A percentile compares a stretch with the other conserved stretches of the same genome.
phyloP scores from a whole-genome alignment of 2,888 invertebrate species.

The Folsomia candida region DNA sequence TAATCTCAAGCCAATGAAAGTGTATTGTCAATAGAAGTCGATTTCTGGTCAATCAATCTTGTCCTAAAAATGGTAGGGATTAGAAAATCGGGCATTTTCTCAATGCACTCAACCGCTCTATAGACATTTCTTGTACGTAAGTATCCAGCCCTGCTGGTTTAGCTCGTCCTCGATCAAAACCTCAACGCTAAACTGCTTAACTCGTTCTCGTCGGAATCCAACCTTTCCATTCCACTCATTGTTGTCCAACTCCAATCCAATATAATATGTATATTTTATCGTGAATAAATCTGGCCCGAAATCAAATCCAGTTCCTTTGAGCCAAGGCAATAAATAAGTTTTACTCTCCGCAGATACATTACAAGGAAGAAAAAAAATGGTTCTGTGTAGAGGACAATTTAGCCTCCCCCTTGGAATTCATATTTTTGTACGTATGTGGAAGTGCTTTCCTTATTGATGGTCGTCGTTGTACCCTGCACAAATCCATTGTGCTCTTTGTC shows the following conservation, averaged over 20 bases:
- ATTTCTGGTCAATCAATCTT: constrained; percentile 44
- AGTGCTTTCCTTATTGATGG: constrained; percentile 9
- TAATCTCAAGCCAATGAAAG: constrained; percentile 7
- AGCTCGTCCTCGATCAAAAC: constrained; percentile 8
- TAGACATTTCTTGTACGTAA: too few species aligned
- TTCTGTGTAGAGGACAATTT: constrained; percentile 9
- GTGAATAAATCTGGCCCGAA: constrained; percentile 10
- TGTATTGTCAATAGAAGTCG: constrained; percentile 39
- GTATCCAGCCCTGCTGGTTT: too few species aligned
- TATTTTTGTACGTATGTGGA: not conserved
- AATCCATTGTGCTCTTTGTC: constrained; percentile 16
- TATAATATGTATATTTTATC: constrained; percentile 9
- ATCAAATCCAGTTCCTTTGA: constrained; percentile 8
- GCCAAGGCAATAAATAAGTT: not conserved
- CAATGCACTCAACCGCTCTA: not conserved
- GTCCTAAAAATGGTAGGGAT: constrained; percentile 6
- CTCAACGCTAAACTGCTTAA: constrained; percentile 2
- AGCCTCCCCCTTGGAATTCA: constrained; percentile 1
- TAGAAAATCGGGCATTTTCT: constrained; percentile 11
- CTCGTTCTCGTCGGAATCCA: not conserved
- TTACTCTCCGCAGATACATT: constrained; percentile 6
- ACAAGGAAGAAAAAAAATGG: not conserved
- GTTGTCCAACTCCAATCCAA: not conserved
- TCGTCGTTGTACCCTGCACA: constrained; percentile 3
- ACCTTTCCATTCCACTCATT: not conserved